Evolutionary conservation across 2,888 invertebrate species (phyloP).

Genomic region (Hyles lineata): DNA sequence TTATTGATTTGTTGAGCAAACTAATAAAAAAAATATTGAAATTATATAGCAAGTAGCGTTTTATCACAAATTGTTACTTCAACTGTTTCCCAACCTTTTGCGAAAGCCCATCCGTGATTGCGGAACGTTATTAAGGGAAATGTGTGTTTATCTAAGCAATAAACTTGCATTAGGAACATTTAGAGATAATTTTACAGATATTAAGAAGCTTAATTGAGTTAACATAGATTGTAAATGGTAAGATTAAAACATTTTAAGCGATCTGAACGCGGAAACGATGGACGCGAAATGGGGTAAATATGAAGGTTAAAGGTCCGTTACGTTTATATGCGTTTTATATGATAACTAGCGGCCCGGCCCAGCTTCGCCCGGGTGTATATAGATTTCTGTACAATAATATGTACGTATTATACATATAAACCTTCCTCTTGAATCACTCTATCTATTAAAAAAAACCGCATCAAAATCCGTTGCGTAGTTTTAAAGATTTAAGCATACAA

Average conservation of each 20-base stretch:
- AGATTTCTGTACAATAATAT: no score
- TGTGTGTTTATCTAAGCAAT: conserved; percentile 16
- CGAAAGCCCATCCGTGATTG: not conserved
- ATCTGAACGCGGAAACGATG: not conserved
- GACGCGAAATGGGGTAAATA: not conserved
- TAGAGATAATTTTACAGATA: conserved; percentile 11
- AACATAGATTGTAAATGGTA: not conserved
- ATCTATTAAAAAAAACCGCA: no score
- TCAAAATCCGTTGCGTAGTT: no score
- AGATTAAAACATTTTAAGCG: conserved; percentile 1
- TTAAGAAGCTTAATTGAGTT: not conserved
- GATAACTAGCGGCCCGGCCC: no score
- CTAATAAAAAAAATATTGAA: no score
- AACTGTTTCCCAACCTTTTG: not conserved
- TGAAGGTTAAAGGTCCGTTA: not conserved
- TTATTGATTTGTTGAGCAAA: no score
- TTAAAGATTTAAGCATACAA: no score
- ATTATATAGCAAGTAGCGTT: not conserved
- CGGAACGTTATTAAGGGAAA: conserved; percentile 11
- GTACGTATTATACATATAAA: no score
- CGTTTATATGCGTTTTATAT: not conserved
- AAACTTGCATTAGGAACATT: not conserved
- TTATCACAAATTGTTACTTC: not conserved
- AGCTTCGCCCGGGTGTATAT: no score
- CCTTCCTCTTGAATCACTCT: no score